phyloP scores from a whole-genome alignment of 2,113 vertebrate species.

The Motacilla alba region DNA sequence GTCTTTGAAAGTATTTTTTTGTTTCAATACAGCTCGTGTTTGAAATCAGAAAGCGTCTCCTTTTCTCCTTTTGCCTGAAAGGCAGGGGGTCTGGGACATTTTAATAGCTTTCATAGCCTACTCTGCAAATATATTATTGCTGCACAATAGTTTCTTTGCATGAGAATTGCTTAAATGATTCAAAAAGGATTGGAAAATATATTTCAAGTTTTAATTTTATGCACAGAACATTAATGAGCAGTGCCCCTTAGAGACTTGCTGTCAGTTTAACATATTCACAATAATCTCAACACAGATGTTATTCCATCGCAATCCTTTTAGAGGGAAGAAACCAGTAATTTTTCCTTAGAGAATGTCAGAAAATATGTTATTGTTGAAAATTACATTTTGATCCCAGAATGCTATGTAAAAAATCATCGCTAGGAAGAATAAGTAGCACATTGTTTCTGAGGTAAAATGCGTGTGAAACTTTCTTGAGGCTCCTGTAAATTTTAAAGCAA shows the following conservation, averaged over 20 bases:
- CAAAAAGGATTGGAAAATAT: conserved; percentile 78
- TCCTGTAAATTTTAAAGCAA: not conserved
- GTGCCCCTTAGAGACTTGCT: conserved; percentile 74
- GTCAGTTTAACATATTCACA: conserved; percentile 78
- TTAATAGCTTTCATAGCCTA: conserved; percentile 74
- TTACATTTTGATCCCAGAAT: conserved; percentile 67
- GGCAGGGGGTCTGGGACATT: conserved; percentile 70
- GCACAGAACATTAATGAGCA: conserved; percentile 78
- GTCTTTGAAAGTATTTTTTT: conserved; percentile 40
- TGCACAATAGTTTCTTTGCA: conserved; percentile 79
- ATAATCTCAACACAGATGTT: conserved; percentile 77
- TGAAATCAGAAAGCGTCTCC: conserved; percentile 40
- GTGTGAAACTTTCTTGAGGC: not conserved
- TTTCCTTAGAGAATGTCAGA: conserved; percentile 63
- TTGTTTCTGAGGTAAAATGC: conserved; percentile 19
- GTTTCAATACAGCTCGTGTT: conserved; percentile 41
- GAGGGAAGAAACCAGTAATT: conserved; percentile 64
- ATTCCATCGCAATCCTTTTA: conserved; percentile 73
- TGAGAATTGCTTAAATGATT: conserved; percentile 79
- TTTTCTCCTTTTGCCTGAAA: conserved; percentile 45
- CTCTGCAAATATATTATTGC: conserved; percentile 75
- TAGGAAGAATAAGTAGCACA: conserved; percentile 15
- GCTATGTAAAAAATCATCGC: conserved; percentile 3
- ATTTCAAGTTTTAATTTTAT: conserved; percentile 84
- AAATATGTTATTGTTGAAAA: conserved; percentile 74